Base-by-base conservation (phyloP, 1,140 invertebrate genomes). In the Chymomyza costata region DNA sequence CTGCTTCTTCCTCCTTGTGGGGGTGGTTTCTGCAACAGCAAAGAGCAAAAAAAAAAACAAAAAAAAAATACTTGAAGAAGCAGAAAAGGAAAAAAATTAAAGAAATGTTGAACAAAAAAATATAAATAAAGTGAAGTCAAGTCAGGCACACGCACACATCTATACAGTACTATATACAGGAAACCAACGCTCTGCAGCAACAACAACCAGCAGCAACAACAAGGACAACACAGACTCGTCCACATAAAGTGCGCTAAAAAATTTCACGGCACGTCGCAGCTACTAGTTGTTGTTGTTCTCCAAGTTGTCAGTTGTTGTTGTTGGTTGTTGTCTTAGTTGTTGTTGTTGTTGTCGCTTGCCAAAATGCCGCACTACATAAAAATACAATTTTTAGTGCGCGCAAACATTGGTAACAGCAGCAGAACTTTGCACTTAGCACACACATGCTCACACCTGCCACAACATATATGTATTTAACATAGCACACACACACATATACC, bases 351-450 rank as follows among this genome's bases (percentile, higher is more conserved):
- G 32, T 37, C 25, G 32, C 30, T 52, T 53, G 51, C 50, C 45
- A 25, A 48, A 55, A 41, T 40, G 52, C 40, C 11, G 51, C 34
- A 15, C 37, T 50, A 50, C 30, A 56, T 62, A 58, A 58, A 51
- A 64, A 64, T 8, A 19, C 16, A n/a, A n/a, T n/a, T n/a, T n/a
- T n/a, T n/a, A n/a, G n/a, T 13, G 69, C 71, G n/a, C n/a, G n/a
- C n/a, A n/a, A n/a, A n/a, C n/a, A n/a, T n/a, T n/a, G n/a, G n/a
- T n/a, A n/a, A n/a, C n/a, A n/a, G n/a, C n/a, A 73, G 71, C 70
- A 76, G 65, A 64, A 76, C 70, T 76, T 70, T 76, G 71, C 70
- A 76, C 70, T 76, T 76, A 78, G 46, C 50, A 70, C 52, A 40
- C 47, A 57, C 48, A 37, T 19, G 34, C 39, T 40, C 14, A 51